Base-by-base conservation (phyloP, 2,113 vertebrate species). In the Neotoma lepida region DNA sequence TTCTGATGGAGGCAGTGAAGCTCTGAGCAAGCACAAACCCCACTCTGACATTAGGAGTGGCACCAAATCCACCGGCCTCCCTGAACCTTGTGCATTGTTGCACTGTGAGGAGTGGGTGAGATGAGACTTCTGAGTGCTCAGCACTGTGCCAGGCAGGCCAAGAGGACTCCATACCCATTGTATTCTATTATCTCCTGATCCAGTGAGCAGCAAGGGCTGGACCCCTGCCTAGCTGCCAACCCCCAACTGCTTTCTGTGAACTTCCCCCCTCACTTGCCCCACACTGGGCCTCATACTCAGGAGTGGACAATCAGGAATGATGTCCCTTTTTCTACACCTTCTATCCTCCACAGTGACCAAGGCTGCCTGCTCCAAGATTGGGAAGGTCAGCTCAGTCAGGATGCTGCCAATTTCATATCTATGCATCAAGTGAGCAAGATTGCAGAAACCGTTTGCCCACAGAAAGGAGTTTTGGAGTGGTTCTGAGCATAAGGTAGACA, bases 121-220 rank as follows among this genome's bases (percentile, higher is more conserved):
- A n/a, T 9, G 15, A 88, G 30, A 4, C 26, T 44, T 84, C 56
- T 39, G 51, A 49, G 33, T 44, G 30, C 22, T 46, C 35, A 71
- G 71, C 6, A 6, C 13, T 35, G 51, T 6, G 41, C 49, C 2
- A 0, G 70, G 26, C 17, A 22, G 24, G 5, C 44, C 1, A 1
- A 1, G 12, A 30, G 15, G 46, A 26, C 51, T 58, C 51, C 9
- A 2, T 1, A 4, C 22, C 12, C 15, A 26, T 22, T 20, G 18
- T 18, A 33, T 70, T 54, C 63, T 14, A 18, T 61, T 14, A 39
- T 41, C 54, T 39, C 46, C 28, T 39, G 7, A 2, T 81, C 44
- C 41, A 10, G 18, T 15, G 33, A 46, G 24, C 66, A 88, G 49
- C 41, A 20, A 30, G 54, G 24, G 1, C 22, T 63, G 26, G n/a